phyloP scores from a whole-genome alignment of 1,140 invertebrate genomes.

The Mylabris phalerata region DNA sequence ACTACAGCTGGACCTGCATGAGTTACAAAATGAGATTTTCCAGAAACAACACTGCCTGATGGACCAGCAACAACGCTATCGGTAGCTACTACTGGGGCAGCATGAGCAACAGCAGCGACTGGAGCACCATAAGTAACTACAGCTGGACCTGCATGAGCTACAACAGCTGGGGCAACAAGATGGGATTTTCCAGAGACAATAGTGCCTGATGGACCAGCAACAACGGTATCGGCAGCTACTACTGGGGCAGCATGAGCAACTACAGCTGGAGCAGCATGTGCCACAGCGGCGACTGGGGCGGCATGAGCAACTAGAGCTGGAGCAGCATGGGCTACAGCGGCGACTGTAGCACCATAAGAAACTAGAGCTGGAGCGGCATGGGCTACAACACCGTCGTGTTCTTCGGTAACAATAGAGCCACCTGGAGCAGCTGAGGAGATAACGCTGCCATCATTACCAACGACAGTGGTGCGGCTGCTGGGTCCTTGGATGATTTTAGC shows the following conservation, averaged over 20 bases:
- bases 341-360: background rate
- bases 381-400: slow-evolving; percentile 11
- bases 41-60: too few relatives aligned
- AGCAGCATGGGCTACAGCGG: background rate
- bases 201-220: too few relatives aligned
- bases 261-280: too few relatives aligned
- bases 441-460: slow-evolving; percentile 20
- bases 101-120: background rate
- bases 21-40: too few relatives aligned
- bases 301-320: slow-evolving; percentile 3
- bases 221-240: too few relatives aligned
- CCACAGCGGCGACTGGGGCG: background rate
- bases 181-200: too few relatives aligned
- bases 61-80: too few relatives aligned
- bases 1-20: too few relatives aligned
- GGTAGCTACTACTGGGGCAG: background rate
- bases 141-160: too few relatives aligned
- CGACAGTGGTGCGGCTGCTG: slow-evolving; percentile 16
- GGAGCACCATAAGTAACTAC: too few relatives aligned
- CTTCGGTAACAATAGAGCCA: slow-evolving; percentile 13
- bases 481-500: slow-evolving; percentile 19
- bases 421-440: slow-evolving; percentile 12
- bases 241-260: too few relatives aligned
- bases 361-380: background rate
- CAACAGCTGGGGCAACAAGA: too few relatives aligned